These are phyloP conservation scores for Phania funesta DNA, from an alignment of 2,888 invertebrate species.

Conservation along the genomic window DNA sequence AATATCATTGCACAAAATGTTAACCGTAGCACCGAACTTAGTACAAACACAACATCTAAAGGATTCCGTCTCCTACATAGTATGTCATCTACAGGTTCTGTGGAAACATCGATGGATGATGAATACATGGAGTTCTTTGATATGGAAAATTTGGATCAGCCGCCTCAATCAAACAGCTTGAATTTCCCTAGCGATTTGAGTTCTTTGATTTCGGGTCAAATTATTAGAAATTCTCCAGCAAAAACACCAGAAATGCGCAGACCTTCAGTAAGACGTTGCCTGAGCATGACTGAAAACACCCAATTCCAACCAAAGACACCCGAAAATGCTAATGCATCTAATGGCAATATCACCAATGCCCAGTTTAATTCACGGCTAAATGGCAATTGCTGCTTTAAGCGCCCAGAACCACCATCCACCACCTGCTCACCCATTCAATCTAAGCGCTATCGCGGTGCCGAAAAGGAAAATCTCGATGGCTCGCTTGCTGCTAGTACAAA, in stretches of 20 bases:
- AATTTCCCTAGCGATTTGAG: conserved; percentile 83
- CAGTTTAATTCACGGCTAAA: conserved; percentile 69
- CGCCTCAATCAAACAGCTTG: conserved; percentile 71
- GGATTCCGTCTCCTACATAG: conserved; percentile 80
- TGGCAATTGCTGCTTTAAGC: conserved; percentile 82
- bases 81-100: conserved; percentile 82
- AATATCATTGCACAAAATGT: conserved; percentile 77
- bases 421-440: conserved; percentile 80
- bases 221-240: conserved; percentile 76
- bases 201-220: conserved; percentile 83
- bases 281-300: conserved; percentile 81
- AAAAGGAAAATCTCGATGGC: conserved; percentile 75
- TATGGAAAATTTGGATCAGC: conserved; percentile 81
- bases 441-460: conserved; percentile 79
- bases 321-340: conserved; percentile 69
- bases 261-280: conserved; percentile 81
- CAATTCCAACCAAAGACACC: conserved; percentile 77
- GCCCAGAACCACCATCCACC: conserved; percentile 84
- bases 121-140: conserved; percentile 84
- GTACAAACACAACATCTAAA: conserved; percentile 73
- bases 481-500: conserved; percentile 31
- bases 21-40: conserved; percentile 58
- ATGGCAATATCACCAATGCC: conserved; percentile 69
- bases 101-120: conserved; percentile 84
- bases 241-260: conserved; percentile 81